These are phyloP conservation scores for Sarcophaga subvicina DNA, from an alignment of 2,888 invertebrate species.

Conservation along the genomic window DNA sequence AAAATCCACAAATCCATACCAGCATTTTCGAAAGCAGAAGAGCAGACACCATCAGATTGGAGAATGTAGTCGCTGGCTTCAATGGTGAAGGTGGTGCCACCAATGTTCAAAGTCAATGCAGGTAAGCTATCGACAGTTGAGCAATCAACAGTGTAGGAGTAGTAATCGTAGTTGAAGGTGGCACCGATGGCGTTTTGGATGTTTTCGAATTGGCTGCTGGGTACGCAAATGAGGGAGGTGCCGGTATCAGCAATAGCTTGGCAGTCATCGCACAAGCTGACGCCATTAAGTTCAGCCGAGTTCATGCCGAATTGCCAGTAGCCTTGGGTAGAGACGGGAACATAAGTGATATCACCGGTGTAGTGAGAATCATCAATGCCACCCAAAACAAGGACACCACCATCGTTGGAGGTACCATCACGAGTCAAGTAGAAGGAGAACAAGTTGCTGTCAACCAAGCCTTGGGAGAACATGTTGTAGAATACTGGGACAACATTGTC, in stretches of 20 bases:
- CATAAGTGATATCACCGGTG: conserved; percentile 84
- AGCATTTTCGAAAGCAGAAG: conserved; percentile 95
- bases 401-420: conserved; percentile 86
- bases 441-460: conserved; percentile 86
- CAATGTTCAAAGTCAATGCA: conserved; percentile 88
- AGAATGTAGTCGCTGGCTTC: conserved; percentile 90
- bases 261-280: conserved; percentile 87
- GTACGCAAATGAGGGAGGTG: conserved; percentile 96
- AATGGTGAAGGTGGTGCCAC: conserved; percentile 88
- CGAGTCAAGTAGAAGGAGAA: conserved; percentile 96
- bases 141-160: conserved; percentile 87
- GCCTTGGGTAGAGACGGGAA: conserved; percentile 90
- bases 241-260: conserved; percentile 97
- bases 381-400: conserved; percentile 94
- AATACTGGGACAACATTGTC: conserved; percentile 95
- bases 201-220: conserved; percentile 85
- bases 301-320: conserved; percentile 99
- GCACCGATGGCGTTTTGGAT: conserved; percentile 52
- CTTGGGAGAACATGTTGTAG: conserved; percentile 93
- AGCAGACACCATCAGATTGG: conserved; percentile 85
- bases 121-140: conserved; percentile 89
- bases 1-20: conserved; percentile 93
- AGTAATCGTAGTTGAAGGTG: conserved; percentile 81
- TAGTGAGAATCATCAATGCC: conserved; percentile 95
- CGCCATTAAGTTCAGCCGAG: conserved; percentile 83